Evolutionary conservation across 23 tunicate genomes (phyloP).

Genomic region (Clavelina lepadiformis): DNA sequence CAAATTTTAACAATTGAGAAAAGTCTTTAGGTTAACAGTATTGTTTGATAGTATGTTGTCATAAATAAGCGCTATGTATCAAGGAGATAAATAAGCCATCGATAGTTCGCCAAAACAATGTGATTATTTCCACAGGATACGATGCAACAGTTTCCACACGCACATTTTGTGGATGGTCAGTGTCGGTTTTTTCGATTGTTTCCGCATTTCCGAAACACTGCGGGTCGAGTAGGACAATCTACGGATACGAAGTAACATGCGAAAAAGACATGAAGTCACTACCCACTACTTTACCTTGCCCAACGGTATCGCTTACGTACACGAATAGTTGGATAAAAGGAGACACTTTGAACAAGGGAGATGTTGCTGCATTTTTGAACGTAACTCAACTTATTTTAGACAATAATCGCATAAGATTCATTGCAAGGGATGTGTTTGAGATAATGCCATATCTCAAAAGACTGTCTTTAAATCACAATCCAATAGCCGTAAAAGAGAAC

Average conservation of each 20-base stretch:
- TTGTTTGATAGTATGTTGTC: too few relatives aligned
- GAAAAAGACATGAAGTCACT: background rate
- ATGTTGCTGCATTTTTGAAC: background rate
- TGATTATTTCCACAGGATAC: too few relatives aligned
- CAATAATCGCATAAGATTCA: constrained; percentile 7
- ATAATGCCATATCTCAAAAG: background rate
- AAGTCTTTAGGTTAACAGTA: too few relatives aligned
- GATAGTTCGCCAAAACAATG: too few relatives aligned
- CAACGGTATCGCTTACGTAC: background rate
- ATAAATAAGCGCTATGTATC: too few relatives aligned
- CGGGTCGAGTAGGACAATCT: too few relatives aligned
- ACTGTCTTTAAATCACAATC: constrained; percentile 21
- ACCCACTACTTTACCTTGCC: background rate
- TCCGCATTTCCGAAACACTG: too few relatives aligned
- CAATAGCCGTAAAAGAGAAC: background rate
- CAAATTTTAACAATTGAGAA: too few relatives aligned
- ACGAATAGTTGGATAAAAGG: background rate
- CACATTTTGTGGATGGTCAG: too few relatives aligned
- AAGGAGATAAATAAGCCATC: too few relatives aligned
- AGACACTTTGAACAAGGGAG: background rate
- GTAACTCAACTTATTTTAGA: constrained; percentile 4
- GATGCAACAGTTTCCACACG: too few relatives aligned
- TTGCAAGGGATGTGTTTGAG: constrained; percentile 8
- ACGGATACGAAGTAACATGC: constrained; percentile 2
- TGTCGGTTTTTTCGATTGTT: too few relatives aligned